Percentiles rank a stretch among this genome's conserved stretches.
Evolutionary conservation across 2,113 vertebrate species (phyloP).

Genomic region (Corythaixoides concolor): DNA sequence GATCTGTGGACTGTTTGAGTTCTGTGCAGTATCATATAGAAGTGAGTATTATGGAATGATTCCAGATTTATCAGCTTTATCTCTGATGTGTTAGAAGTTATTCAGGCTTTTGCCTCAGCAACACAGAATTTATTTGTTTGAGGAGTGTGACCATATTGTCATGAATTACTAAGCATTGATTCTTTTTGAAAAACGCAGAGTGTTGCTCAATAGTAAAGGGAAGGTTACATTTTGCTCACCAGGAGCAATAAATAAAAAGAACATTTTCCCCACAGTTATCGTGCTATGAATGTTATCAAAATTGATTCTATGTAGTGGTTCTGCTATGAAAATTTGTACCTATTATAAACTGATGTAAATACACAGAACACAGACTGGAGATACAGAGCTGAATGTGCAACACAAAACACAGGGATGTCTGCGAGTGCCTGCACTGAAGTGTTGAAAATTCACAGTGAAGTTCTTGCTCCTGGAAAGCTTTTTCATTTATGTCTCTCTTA

Average conservation of each 20-base stretch:
- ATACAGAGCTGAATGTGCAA: background rate
- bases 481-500: background rate
- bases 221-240: background rate
- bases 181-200: background rate
- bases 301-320: background rate
- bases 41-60: background rate
- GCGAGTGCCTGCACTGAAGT: background rate
- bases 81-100: background rate
- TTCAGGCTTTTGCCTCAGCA: background rate
- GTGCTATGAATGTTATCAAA: background rate
- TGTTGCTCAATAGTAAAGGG: background rate
- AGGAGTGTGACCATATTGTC: background rate
- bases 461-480: background rate
- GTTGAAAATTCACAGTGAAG: background rate
- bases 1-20: background rate
- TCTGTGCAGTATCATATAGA: background rate
- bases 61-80: background rate
- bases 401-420: background rate
- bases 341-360: background rate
- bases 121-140: background rate
- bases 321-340: background rate
- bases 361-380: background rate
- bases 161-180: background rate
- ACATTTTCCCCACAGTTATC: background rate
- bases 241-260: background rate